Evolutionary conservation across 2,113 vertebrate genomes (phyloP).

Genomic region (Oxyruncus cristatus): DNA sequence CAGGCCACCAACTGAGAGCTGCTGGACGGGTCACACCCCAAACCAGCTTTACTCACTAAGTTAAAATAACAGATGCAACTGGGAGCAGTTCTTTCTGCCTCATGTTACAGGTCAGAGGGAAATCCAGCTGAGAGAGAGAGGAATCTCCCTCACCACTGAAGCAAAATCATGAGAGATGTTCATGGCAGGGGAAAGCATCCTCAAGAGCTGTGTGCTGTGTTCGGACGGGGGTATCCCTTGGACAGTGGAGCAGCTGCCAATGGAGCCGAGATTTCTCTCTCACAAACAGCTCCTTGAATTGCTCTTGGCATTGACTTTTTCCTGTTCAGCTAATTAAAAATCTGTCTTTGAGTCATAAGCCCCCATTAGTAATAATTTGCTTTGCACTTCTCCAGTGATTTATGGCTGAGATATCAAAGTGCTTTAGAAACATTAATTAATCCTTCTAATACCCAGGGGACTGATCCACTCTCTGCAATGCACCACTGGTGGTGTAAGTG

Average conservation of each 20-base stretch:
- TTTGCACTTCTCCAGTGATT: slow-evolving; percentile 64
- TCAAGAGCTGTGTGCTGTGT: accelerated
- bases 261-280: not conserved
- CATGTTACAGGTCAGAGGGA: not conserved
- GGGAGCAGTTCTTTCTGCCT: not conserved
- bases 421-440: slow-evolving; percentile 67
- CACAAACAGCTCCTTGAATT: slow-evolving; percentile 49
- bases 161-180: not conserved
- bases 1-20: not conserved
- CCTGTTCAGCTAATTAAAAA: slow-evolving; percentile 64
- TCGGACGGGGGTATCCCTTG: not conserved
- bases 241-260: not conserved
- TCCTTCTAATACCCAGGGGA: slow-evolving; percentile 50
- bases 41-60: not conserved
- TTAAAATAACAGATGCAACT: not conserved
- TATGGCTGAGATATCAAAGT: slow-evolving; percentile 61
- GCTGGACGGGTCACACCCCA: not conserved
- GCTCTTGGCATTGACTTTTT: slow-evolving; percentile 59
- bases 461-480: slow-evolving; percentile 31
- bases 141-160: not conserved
- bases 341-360: slow-evolving; percentile 65
- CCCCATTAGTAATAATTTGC: slow-evolving; percentile 67
- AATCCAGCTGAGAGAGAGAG: not conserved
- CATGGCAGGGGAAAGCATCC: not conserved
- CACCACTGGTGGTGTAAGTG: slow-evolving; percentile 33